Percentiles rank a stretch among this genome's conserved stretches.
phyloP scores from a whole-genome alignment of 2,888 invertebrate genomes.

The Clanis bilineata region DNA sequence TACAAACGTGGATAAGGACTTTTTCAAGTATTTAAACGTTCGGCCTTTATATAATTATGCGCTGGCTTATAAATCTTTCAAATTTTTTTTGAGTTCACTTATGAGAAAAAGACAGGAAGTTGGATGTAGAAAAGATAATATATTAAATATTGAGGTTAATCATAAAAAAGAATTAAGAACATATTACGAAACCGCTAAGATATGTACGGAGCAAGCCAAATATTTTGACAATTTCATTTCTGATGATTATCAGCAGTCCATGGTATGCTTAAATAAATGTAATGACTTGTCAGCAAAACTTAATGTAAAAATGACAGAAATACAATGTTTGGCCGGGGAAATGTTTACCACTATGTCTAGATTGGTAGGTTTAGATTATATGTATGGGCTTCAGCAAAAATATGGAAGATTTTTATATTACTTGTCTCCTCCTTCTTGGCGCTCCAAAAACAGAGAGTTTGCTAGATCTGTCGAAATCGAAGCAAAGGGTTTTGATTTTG shows the following conservation, averaged over 20 bases:
- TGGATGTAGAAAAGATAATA: slow-evolving; percentile 70
- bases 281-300: slow-evolving; percentile 70
- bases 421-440: slow-evolving; percentile 85
- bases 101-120: slow-evolving; percentile 52
- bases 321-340: slow-evolving; percentile 64
- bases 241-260: slow-evolving; percentile 83
- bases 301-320: slow-evolving; percentile 61
- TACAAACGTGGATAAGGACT: slow-evolving; percentile 52
- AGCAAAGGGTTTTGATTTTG: slow-evolving; percentile 68
- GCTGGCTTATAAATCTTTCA: slow-evolving; percentile 53
- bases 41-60: slow-evolving; percentile 36
- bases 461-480: slow-evolving; percentile 71
- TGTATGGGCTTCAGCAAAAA: slow-evolving; percentile 83
- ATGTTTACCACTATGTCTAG: slow-evolving; percentile 61
- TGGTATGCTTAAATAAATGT: slow-evolving; percentile 76
- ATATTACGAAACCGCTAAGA: slow-evolving; percentile 69
- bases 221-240: slow-evolving; percentile 84
- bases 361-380: slow-evolving; percentile 83
- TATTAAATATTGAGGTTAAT: slow-evolving; percentile 79
- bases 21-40: slow-evolving; percentile 49
- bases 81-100: slow-evolving; percentile 41
- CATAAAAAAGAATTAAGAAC: slow-evolving; percentile 75
- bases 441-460: slow-evolving; percentile 75
- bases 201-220: slow-evolving; percentile 76
- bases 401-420: slow-evolving; percentile 86